Evolutionary conservation across 2,888 invertebrate species (phyloP), one percentile per base, ranked within the genome.

Genomic region (Andricus quercusramuli): DNA sequence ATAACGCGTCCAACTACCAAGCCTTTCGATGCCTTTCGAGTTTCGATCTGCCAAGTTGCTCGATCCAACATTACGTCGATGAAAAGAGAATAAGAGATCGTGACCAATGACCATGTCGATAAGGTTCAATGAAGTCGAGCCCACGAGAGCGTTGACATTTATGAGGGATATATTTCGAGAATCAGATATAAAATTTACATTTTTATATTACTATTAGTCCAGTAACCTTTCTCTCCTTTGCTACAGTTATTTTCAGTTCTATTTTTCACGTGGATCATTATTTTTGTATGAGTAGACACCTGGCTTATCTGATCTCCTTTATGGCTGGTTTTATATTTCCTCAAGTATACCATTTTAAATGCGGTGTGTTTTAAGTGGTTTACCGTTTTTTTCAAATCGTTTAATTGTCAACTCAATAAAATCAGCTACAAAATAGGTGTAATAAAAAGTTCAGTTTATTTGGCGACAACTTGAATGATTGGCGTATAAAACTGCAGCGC

Each of bases 151-250:
- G 25, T 29, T 64, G 25, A 29, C 64, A 29, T 64, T 64, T 64
- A 64, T 64, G 17, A 29, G 64, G 25, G 29, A 15, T 64, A 64
- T 25, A 64, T 64, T 64, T 64, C 5, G 29, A 64, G 64, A 64
- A 64, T 29, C 64, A 64, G 64, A 64, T 64, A 6, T 0, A 64
- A 64, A 64, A 64, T 64, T 64, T 64, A 29, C 25, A 64, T 64
- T 64, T 64, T 64, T 29, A 64, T 64, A 29, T 64, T 64, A 64
- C 59, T 59, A 59, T 59, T 59, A 59, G 25, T 25, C 62, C 13
- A 25, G 25, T 1, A 22, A 2, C 15, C 64, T 64, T 64, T 64
- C 64, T 64, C 64, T 25, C 17, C 64, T 29, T 29, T 25, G 25
- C 64, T 64, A 29, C 25, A 25, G 13, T 62, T 62, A 22, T 56